Evolutionary conservation across 2,888 invertebrate genomes (phyloP).

Genomic region (Aleiodes testaceus): DNA sequence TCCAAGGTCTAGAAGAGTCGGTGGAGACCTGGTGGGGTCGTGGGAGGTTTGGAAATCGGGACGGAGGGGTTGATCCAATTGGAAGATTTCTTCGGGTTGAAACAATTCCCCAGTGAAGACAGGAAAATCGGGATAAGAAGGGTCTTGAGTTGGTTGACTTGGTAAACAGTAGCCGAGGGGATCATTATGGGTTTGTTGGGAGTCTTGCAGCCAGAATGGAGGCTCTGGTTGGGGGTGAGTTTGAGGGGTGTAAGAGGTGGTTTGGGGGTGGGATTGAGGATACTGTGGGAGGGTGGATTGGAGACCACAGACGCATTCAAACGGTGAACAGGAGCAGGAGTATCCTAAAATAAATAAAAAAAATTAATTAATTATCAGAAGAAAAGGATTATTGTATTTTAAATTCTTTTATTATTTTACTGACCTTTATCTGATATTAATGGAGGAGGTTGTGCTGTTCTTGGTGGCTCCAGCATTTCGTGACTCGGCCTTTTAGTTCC

Average conservation of each 20-base stretch:
- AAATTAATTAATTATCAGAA: no score
- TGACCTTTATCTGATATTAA: slow-evolving; percentile 80
- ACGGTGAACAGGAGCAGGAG: slow-evolving; percentile 83
- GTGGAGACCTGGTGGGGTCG: slow-evolving; percentile 77
- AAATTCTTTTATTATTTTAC: slow-evolving; percentile 47
- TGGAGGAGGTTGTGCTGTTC: slow-evolving; percentile 76
- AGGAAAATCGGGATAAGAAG: slow-evolving; percentile 73
- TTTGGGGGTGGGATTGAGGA: slow-evolving; percentile 62
- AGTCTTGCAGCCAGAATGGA: slow-evolving; percentile 69
- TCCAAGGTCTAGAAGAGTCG: slow-evolving; percentile 82
- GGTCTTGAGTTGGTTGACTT: slow-evolving; percentile 70
- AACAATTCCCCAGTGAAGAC: slow-evolving; percentile 80
- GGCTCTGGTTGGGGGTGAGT: slow-evolving; percentile 49
- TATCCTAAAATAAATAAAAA: slow-evolving; percentile 73
- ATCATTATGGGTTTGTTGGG: slow-evolving; percentile 63
- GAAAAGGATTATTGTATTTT: no score
- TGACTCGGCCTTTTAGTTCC: slow-evolving; percentile 75
- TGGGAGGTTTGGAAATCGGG: slow-evolving; percentile 76
- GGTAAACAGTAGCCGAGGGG: slow-evolving; percentile 70
- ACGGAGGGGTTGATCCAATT: slow-evolving; percentile 82
- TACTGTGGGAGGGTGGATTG: slow-evolving; percentile 65
- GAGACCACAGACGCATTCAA: slow-evolving; percentile 81
- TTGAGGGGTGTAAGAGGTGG: slow-evolving; percentile 59
- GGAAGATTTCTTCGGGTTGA: slow-evolving; percentile 86
- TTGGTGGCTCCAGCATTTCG: slow-evolving; percentile 70